Base-by-base conservation (phyloP, 2,888 invertebrate genomes). In the Suillia variegata region DNA sequence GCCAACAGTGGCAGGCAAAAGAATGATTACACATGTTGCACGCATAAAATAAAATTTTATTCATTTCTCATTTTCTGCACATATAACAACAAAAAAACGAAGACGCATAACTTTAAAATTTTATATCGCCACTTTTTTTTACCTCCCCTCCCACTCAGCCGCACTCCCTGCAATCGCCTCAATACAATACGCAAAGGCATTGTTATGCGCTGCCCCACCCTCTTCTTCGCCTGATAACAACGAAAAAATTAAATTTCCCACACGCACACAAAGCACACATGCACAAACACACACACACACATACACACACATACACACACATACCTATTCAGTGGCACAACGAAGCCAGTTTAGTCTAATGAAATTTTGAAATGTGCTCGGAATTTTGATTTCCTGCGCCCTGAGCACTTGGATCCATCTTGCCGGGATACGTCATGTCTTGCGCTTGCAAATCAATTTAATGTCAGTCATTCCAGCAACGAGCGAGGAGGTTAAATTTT, bases 41-140 rank as follows among this genome's bases (percentile, higher is more conserved):
- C 67, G 67, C 71, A 75, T 73, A 70, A 76, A 78, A 77, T 77
- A 77, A 75, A 78, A 78, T 75, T 76, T 78, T 75, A 77, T 77
- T 76, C 74, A 75, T 75, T 75, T 70, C 77, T 70, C 70, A 72
- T 74, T 70, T 71, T 67, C 67, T 58, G 58, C 61, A n/a, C n/a
- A n/a, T n/a, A n/a, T n/a, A n/a, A n/a, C n/a, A n/a, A n/a, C 17
- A 17, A 47, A 60, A 45, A 21, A 49, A 45, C 56, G 33, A 53
- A 56, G 56, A 56, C 48, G 51, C 73, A 75, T 74, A 74, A 74
- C 73, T 74, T 74, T 75, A 74, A 74, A 74, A 75, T 75, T 74
- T 70, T 73, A 74, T 74, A 68, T 67, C 74, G 67, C 71, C 58
- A 71, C 71, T 67, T 73, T 62, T 75, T 72, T 2, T 24, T 2